phyloP scores from a whole-genome alignment of 1,140 invertebrate genomes.

The Papilio polytes region DNA sequence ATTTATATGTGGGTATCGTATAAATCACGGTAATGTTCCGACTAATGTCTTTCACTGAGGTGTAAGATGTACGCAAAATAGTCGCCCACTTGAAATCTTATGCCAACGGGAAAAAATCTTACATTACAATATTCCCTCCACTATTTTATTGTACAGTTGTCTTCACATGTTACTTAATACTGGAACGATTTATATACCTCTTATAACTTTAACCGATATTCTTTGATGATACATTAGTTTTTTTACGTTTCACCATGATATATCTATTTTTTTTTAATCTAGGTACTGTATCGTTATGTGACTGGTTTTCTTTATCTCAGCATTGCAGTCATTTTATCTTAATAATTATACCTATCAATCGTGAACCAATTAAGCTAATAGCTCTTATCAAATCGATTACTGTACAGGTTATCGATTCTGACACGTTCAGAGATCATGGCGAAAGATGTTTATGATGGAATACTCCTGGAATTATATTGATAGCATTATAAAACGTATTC shows the following conservation, averaged over 20 bases:
- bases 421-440: conserved; percentile 42
- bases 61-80: conserved; percentile 59
- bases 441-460: conserved; percentile 8
- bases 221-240: too few relatives aligned
- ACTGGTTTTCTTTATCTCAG: background rate
- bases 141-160: conserved; percentile 34
- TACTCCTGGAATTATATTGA: conserved; percentile 11
- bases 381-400: conserved; percentile 38
- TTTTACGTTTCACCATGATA: too few relatives aligned
- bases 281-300: background rate
- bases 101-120: conserved; percentile 47
- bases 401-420: conserved; percentile 16
- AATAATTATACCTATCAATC: conserved; percentile 16
- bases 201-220: background rate
- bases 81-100: conserved; percentile 46
- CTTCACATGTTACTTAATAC: conserved; percentile 25
- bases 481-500: background rate
- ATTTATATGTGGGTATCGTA: conserved; percentile 59
- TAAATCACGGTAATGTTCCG: conserved; percentile 69
- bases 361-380: conserved; percentile 43
- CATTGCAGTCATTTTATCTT: background rate
- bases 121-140: conserved; percentile 38
- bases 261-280: background rate
- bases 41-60: conserved; percentile 60
- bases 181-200: conserved; percentile 7